phyloP scores from a whole-genome alignment of 2,797 vertebrate genomes.

The Parotocinclus haroldoi region DNA sequence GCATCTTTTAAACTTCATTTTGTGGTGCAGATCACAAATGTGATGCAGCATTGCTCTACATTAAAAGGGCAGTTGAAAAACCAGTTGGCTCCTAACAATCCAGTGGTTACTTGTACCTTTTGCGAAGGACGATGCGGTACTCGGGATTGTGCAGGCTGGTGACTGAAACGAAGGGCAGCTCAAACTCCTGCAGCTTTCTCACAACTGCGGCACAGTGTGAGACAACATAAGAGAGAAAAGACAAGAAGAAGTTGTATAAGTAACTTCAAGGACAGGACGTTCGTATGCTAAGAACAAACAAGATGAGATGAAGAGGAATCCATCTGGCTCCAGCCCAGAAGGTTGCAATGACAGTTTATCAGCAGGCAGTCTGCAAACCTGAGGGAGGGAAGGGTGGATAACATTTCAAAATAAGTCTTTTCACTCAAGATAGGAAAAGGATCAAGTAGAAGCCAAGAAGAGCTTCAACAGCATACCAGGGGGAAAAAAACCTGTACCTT shows the following conservation, averaged over 20 bases:
- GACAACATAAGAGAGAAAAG: conserved; percentile 6
- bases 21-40: no score
- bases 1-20: no score
- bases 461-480: no score
- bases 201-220: conserved; percentile 72
- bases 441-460: no score
- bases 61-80: no score
- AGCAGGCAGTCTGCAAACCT: neutral
- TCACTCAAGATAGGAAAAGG: no score
- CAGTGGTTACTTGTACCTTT: conserved; percentile 76
- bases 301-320: conserved; percentile 32
- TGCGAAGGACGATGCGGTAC: conserved; percentile 91
- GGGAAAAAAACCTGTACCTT: no score
- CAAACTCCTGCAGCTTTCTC: conserved; percentile 96
- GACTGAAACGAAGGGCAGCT: conserved; percentile 94
- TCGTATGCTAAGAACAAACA: conserved; percentile 34
- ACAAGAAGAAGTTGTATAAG: conserved; percentile 34
- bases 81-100: no score
- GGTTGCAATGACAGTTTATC: conserved; percentile 41
- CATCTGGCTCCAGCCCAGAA: conserved; percentile 26
- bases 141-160: conserved; percentile 87
- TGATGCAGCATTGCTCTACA: no score
- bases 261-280: conserved; percentile 43
- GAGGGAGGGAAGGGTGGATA: neutral
- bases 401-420: no score